Evolutionary conservation across 2,113 vertebrate species (phyloP).

Genomic region (Cyanoramphus novaezelandiae): DNA sequence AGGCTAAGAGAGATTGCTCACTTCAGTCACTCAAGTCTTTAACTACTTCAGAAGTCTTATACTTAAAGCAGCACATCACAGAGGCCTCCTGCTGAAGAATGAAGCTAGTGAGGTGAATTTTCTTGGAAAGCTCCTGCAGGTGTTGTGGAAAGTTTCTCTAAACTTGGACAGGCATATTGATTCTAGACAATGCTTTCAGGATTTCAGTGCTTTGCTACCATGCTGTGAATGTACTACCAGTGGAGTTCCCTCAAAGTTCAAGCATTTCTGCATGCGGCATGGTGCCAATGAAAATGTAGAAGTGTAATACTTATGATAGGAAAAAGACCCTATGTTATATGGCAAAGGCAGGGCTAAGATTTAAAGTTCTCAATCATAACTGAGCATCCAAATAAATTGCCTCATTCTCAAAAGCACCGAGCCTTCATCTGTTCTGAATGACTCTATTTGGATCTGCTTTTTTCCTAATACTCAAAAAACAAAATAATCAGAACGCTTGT

Average conservation of each 20-base stretch:
- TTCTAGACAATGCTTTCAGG: not conserved
- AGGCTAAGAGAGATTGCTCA: not conserved
- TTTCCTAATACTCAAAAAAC: not conserved
- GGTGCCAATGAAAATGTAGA: not conserved
- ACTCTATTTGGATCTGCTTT: not conserved
- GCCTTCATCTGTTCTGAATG: not conserved
- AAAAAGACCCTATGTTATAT: not conserved
- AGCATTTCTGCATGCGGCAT: not conserved
- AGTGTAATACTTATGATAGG: not conserved
- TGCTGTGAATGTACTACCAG: not conserved
- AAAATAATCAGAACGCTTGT: not conserved
- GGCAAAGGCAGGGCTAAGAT: not conserved
- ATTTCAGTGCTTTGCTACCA: not conserved
- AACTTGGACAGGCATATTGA: rapidly evolving
- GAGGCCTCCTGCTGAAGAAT: not conserved
- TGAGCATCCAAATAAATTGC: not conserved
- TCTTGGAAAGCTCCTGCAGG: not conserved
- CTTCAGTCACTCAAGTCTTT: not conserved
- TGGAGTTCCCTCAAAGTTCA: not conserved
- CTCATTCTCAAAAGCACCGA: not conserved
- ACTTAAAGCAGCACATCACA: not conserved
- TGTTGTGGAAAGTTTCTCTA: not conserved
- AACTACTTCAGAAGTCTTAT: not conserved
- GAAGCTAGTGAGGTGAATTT: not conserved
- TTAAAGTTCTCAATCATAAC: not conserved